Base-by-base conservation (phyloP, 2,113 vertebrate genomes). In the Chrysemys picta region DNA sequence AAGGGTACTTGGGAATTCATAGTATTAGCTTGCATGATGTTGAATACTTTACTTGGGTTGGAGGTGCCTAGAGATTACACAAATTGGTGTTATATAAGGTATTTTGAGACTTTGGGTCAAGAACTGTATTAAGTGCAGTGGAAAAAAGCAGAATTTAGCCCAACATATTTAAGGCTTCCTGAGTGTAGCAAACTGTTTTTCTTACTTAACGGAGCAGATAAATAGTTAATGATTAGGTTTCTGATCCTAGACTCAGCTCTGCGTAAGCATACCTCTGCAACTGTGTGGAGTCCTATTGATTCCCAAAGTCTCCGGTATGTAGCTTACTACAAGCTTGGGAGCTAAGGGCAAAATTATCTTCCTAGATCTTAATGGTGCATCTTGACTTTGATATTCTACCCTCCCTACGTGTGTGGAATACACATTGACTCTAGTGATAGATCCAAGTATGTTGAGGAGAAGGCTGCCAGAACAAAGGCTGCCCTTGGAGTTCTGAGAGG, bases 41-140 rank as follows among this genome's bases (percentile, higher is more conserved):
- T 88, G 91, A 83, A 65, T 96, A 53, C 22, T 95, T 95, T 95
- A 84, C 85, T 91, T 29, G 5, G 81, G 65, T 79, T 72, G 94
- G 49, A 89, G 27, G 38, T 92, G 57, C 86, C 89, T 96, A 80
- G 87, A 92, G 87, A 94, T 83, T 96, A 92, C 90, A 92, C 88
- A 57, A 88, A 82, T 31, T 89, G 65, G 76, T 94, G 53, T 84
- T 95, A 27, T 47, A 78, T 29, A 80, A 78, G 93, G 76, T 27
- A 83, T 89, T 95, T 95, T 92, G 53, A 53, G 84, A 93, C 89
- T 84, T 16, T 92, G 53, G 22, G 72, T 91, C 57, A 93, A 94
- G 93, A 45, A 6, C 86, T 14, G 75, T 93, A 88, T 88, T 91
- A 89, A 94, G 31, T 88, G 84, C 16, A 83, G 25, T 53, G 88